A percentile compares a stretch with the other conserved stretches of the same genome.
Evolutionary conservation across 2,113 vertebrate species (phyloP).

Genomic region (Climacteris rufus): DNA sequence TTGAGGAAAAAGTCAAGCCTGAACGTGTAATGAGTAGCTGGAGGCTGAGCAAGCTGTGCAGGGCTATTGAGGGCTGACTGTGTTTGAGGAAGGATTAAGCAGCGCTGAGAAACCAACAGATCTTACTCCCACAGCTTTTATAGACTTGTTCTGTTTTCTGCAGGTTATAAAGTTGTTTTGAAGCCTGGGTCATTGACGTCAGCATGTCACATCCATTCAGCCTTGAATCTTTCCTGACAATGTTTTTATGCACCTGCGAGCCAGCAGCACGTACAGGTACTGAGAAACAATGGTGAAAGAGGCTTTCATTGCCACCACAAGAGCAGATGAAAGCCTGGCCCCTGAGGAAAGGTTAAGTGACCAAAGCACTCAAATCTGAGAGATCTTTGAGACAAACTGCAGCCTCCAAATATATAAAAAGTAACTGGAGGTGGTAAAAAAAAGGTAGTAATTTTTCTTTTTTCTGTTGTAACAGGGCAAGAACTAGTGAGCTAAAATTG

Average conservation of each 20-base stretch:
- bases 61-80: not conserved
- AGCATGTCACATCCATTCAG: not conserved
- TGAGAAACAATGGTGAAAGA: not conserved
- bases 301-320: not conserved
- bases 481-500: not conserved
- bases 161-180: not conserved
- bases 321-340: not conserved
- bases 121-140: not conserved
- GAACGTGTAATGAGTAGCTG: not conserved
- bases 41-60: not conserved
- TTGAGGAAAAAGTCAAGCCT: not conserved
- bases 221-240: not conserved
- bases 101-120: not conserved
- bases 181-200: not conserved
- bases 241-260: not conserved
- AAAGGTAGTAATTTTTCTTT: not conserved
- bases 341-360: not conserved
- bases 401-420: not conserved
- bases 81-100: not conserved
- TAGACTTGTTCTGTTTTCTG: not conserved
- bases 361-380: not conserved
- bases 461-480: not conserved
- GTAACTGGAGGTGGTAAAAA: rapidly evolving
- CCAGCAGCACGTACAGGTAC: not conserved
- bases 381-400: not conserved